phyloP scores from a whole-genome alignment of 1,140 invertebrate genomes.

The Atta cephalotes region DNA sequence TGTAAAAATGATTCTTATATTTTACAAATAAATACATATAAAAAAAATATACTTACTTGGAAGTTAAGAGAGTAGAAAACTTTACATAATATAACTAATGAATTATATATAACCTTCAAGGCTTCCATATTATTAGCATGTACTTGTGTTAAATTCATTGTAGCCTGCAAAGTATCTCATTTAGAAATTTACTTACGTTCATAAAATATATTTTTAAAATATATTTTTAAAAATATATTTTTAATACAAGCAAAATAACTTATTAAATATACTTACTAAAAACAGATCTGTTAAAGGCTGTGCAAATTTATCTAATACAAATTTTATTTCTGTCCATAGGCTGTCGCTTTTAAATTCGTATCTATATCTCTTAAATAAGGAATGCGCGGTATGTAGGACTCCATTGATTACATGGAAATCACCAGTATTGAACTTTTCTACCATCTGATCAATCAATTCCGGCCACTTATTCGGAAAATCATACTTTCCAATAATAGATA shows the following conservation, averaged over 20 bases:
- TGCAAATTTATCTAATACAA: slow-evolving; percentile 97
- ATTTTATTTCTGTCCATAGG: slow-evolving; percentile 98
- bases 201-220: slow-evolving; percentile 11
- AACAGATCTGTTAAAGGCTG: slow-evolving; percentile 97
- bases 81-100: slow-evolving; percentile 96
- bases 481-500: slow-evolving; percentile 97
- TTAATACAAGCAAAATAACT: slow-evolving; percentile 44
- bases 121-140: slow-evolving; percentile 93
- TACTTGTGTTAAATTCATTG: slow-evolving; percentile 92
- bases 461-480: slow-evolving; percentile 99
- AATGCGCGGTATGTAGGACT: slow-evolving; percentile 97
- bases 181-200: neutral
- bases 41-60: slow-evolving; percentile 88
- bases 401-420: slow-evolving; percentile 99
- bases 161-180: slow-evolving; percentile 88
- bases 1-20: slow-evolving; percentile 31
- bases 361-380: slow-evolving; percentile 97
- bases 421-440: slow-evolving; percentile 95
- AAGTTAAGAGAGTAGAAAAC: slow-evolving; percentile 98
- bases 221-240: slow-evolving; percentile 19
- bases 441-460: slow-evolving; percentile 95
- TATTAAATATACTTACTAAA: slow-evolving; percentile 87
- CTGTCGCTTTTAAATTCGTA: slow-evolving; percentile 98
- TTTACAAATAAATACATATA: neutral
- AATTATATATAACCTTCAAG: slow-evolving; percentile 95